Conservation (phyloP, 2,113 vertebrate genomes). For the pig (Sus scrofa) region T2T-Sscrofa CM000813.6:136988501-136989000, state of each 20-base stretch:
- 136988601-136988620: background rate
- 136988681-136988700: background rate
- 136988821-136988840: background rate
- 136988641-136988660: background rate
- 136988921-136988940: conserved; percentile 28
- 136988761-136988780: background rate
- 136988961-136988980: conserved; percentile 41
- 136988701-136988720: background rate
- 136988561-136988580: background rate
- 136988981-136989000: background rate
- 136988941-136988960: conserved; percentile 48
- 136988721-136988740: background rate
- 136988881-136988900: background rate
- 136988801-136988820: conserved; percentile 31
- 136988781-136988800: background rate
- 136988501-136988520: background rate
- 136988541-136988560: background rate
- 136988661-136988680: conserved; percentile 1
- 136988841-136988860: conserved; percentile 34
- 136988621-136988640: background rate
- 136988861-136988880: conserved; percentile 46
- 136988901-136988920: conserved; percentile 26
- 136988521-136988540: background rate
- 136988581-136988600: background rate
- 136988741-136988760: background rate